Percentiles rank a stretch among this genome's conserved stretches.
Conservation (phyloP, 2,113 vertebrate genomes). For the Cephalopterus ornatus region DNA sequence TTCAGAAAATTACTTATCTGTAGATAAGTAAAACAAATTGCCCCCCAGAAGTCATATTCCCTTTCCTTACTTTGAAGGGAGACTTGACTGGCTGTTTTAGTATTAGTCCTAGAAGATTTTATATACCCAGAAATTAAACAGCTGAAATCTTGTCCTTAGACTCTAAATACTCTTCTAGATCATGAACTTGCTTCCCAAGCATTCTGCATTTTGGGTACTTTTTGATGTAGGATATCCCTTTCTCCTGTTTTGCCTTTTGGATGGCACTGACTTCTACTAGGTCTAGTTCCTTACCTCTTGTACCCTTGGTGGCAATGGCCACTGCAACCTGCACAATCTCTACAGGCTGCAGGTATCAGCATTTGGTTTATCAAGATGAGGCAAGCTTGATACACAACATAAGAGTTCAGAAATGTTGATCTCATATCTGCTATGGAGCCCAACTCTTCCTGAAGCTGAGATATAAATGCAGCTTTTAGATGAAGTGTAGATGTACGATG, state of each 20-base stretch:
- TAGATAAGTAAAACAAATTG: background rate
- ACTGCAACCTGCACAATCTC: background rate
- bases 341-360: background rate
- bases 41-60: background rate
- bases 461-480: background rate
- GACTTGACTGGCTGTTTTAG: background rate
- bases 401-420: background rate
- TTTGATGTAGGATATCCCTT: background rate
- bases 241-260: background rate
- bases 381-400: background rate
- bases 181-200: background rate
- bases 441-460: background rate
- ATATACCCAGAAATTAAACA: background rate
- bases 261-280: background rate
- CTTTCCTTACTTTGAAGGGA: background rate
- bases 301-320: background rate
- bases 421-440: background rate
- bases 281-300: background rate
- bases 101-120: background rate
- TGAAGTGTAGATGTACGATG: background rate
- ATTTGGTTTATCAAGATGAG: background rate
- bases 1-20: background rate
- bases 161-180: background rate
- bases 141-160: background rate
- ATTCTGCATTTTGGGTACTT: background rate